Evolutionary conservation across 2,113 vertebrate species (phyloP).

Genomic region (Acanthisitta chloris): DNA sequence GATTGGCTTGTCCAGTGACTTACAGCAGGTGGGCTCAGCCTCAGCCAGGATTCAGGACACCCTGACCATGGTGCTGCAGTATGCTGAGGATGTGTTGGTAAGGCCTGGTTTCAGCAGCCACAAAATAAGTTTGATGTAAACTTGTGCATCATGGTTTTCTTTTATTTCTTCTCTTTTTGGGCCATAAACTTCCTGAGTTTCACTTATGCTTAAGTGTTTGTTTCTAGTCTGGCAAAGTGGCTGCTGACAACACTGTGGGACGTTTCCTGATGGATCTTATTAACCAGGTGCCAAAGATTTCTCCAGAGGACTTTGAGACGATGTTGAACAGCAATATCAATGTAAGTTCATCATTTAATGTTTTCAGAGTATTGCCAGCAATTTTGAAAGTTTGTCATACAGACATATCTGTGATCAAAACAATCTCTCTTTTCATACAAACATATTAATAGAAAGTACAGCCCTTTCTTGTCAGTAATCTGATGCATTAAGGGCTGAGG

Average conservation of each 20-base stretch:
- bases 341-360: conserved; percentile 71
- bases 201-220: neutral
- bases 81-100: conserved; percentile 96
- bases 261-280: conserved; percentile 96
- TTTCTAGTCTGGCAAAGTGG: conserved; percentile 91
- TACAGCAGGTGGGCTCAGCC: conserved; percentile 89
- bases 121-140: neutral
- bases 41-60: conserved; percentile 91
- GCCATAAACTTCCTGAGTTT: neutral
- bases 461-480: neutral
- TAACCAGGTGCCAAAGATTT: conserved; percentile 95
- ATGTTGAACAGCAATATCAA: conserved; percentile 99
- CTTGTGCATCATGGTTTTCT: neutral
- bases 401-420: neutral
- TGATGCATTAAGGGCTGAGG: neutral
- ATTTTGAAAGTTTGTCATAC: neutral
- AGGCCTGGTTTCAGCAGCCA: conserved; percentile 26
- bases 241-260: conserved; percentile 94
- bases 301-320: conserved; percentile 94
- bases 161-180: neutral
- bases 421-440: neutral
- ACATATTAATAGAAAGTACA: neutral
- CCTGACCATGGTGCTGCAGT: conserved; percentile 87
- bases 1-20: conserved; percentile 93
- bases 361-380: neutral